These are phyloP conservation scores for Zoroaster sp. DNA, from an alignment of 53 echinoderm and acorn worm genomes.

Conservation along the genomic window DNA sequence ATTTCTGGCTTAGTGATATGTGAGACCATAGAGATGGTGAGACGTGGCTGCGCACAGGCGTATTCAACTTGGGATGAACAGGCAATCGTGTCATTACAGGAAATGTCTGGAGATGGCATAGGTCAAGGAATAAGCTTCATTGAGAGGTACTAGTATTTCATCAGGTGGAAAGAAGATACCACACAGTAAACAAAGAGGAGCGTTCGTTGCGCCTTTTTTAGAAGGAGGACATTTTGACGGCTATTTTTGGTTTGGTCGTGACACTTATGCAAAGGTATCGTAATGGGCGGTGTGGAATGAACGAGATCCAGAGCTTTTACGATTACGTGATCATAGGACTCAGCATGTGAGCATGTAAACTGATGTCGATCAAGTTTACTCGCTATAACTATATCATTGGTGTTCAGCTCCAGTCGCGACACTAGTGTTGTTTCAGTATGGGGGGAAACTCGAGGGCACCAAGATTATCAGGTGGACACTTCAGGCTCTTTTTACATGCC, in stretches of 20 bases:
- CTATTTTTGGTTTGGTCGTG: neutral
- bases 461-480: too few species aligned
- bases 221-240: too few species aligned
- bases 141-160: neutral
- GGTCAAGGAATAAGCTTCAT: neutral
- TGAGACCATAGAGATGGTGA: neutral
- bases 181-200: neutral
- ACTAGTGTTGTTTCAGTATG: too few species aligned
- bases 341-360: too few species aligned
- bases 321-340: too few species aligned
- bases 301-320: too few species aligned
- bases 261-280: neutral
- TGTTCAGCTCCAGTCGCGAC: too few species aligned
- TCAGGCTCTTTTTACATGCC: too few species aligned
- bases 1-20: neutral
- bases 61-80: neutral
- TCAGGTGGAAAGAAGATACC: neutral
- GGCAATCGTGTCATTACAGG: neutral
- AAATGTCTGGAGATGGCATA: neutral
- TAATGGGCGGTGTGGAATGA: neutral
- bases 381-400: too few species aligned
- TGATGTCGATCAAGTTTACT: too few species aligned
- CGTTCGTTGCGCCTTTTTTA: neutral
- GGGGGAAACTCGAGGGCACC: too few species aligned
- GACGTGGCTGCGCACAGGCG: neutral